These are phyloP conservation scores for Proterorhinus semilunaris DNA, from an alignment of 2,113 vertebrate genomes.

Conservation along the genomic window DNA sequence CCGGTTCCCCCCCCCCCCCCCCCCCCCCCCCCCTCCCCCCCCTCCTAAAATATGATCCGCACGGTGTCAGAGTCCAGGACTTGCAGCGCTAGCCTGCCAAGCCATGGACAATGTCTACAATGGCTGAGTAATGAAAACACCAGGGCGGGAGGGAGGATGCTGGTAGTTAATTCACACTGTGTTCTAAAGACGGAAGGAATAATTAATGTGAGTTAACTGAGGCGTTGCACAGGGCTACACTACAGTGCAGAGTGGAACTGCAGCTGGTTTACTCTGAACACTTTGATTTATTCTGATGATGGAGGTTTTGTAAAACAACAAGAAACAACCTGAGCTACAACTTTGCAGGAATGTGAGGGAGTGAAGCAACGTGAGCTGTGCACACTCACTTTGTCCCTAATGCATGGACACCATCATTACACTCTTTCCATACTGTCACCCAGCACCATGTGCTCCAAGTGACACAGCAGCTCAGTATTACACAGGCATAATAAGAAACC, in stretches of 20 bases:
- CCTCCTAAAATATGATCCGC: slow-evolving; percentile 60
- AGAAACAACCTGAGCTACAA: slow-evolving; percentile 23
- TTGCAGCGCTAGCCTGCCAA: slow-evolving; percentile 50
- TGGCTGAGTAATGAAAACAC: slow-evolving; percentile 60
- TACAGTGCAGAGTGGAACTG: slow-evolving; percentile 28
- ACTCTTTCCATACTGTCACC: slow-evolving; percentile 59
- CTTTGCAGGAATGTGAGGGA: slow-evolving; percentile 19
- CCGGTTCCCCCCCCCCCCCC: too few relatives aligned
- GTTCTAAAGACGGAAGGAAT: slow-evolving; percentile 44
- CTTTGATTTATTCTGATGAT: slow-evolving; percentile 22
- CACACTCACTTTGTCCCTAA: slow-evolving; percentile 37
- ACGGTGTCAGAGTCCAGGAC: slow-evolving; percentile 56
- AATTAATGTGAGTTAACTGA: slow-evolving; percentile 54
- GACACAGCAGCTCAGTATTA: slow-evolving; percentile 53
- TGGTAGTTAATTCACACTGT: slow-evolving; percentile 53
- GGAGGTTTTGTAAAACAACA: slow-evolving; percentile 32
- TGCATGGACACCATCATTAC: slow-evolving; percentile 47
- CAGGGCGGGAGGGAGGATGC: slow-evolving; percentile 35
- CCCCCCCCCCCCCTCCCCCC: too few relatives aligned
- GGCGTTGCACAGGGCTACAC: slow-evolving; percentile 31
- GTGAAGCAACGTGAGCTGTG: slow-evolving; percentile 33
- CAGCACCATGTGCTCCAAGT: slow-evolving; percentile 32
- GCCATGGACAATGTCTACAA: slow-evolving; percentile 49
- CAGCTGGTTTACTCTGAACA: slow-evolving; percentile 43
- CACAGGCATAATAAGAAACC: slow-evolving; percentile 55